phyloP scores from a whole-genome alignment of 1,140 invertebrate species.

The Heliconius melpomene region DNA sequence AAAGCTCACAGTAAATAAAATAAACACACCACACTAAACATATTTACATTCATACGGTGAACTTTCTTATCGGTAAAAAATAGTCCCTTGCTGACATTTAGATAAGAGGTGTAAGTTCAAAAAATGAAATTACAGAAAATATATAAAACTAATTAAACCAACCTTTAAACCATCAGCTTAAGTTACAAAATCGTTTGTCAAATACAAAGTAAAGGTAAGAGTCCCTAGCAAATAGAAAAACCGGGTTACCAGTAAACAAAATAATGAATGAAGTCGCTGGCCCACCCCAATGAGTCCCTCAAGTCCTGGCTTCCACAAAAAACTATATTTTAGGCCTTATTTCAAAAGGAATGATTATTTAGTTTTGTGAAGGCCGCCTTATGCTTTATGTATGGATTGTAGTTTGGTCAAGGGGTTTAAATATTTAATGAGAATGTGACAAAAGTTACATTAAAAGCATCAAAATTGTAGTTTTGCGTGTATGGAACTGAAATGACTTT shows the following conservation, averaged over 20 bases:
- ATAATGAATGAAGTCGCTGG: conserved; percentile 28
- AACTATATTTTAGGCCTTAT: conserved; percentile 20
- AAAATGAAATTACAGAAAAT: background rate
- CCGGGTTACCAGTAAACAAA: conserved; percentile 30
- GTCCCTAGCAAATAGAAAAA: conserved; percentile 25
- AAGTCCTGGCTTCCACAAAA: background rate
- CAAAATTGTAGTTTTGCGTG: background rate
- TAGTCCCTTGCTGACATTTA: background rate
- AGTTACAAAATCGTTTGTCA: background rate
- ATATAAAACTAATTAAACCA: background rate
- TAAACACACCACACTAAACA: background rate
- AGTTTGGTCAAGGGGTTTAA: background rate
- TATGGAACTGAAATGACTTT: background rate
- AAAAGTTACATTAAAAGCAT: background rate
- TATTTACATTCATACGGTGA: conserved; percentile 1
- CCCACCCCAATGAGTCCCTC: conserved; percentile 22
- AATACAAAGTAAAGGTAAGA: background rate
- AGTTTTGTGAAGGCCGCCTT: background rate
- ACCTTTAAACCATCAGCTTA: background rate
- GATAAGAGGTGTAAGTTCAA: background rate
- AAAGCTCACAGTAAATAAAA: background rate
- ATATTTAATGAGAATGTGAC: background rate
- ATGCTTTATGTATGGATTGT: conserved; percentile 1
- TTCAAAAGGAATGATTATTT: background rate
- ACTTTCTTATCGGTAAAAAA: background rate